phyloP scores from a whole-genome alignment of 2,888 invertebrate genomes.

The Yponomeuta evonymella region DNA sequence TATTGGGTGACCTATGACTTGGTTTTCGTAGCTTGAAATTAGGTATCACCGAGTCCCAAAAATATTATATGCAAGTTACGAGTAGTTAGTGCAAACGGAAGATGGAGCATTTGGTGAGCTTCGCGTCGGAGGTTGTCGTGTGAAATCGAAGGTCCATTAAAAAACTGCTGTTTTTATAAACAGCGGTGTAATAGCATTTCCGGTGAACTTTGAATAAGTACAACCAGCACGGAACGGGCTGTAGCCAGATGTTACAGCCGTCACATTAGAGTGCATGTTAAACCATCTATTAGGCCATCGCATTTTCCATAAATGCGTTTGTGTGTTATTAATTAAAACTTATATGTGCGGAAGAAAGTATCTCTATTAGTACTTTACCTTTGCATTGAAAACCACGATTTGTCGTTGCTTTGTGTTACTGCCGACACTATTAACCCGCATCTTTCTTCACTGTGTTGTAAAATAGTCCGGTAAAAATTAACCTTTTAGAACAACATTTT shows the following conservation, averaged over 20 bases:
- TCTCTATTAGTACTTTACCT: not conserved
- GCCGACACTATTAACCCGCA: too few relatives aligned
- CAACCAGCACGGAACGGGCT: not conserved
- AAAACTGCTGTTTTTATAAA: too few relatives aligned
- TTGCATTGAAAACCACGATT: not conserved
- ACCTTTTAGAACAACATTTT: too few relatives aligned
- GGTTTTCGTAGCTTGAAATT: too few relatives aligned
- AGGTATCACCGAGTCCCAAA: too few relatives aligned
- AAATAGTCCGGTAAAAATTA: too few relatives aligned
- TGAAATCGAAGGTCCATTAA: not conserved
- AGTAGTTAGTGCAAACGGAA: not conserved
- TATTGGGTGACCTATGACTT: too few relatives aligned
- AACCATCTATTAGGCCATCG: not conserved
- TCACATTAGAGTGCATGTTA: not conserved
- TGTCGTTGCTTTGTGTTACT: too few relatives aligned
- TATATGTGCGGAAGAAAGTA: not conserved
- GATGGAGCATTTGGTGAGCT: not conserved
- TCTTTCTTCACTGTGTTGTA: too few relatives aligned
- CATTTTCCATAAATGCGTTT: not conserved
- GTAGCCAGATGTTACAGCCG: not conserved
- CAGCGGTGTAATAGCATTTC: not conserved
- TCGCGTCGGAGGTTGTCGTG: not conserved
- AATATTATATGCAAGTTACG: too few relatives aligned
- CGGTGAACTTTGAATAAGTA: not conserved
- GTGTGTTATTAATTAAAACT: not conserved